Base-by-base conservation (phyloP, 2,797 vertebrate genomes). In the Rhinatrema bivittatum region DNA sequence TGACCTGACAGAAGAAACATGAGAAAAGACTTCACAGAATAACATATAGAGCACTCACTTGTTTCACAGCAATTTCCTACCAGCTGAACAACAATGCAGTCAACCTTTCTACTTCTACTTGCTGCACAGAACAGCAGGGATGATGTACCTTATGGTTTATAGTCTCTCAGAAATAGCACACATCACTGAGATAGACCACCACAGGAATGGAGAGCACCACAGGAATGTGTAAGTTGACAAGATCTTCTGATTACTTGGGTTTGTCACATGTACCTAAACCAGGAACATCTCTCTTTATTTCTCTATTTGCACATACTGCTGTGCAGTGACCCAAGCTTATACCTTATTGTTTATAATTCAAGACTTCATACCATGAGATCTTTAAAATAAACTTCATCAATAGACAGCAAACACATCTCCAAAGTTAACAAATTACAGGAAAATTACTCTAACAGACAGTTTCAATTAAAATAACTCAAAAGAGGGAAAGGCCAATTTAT, bases 111-210 rank as follows among this genome's bases (percentile, higher is more conserved):
- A 53, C 35, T 62, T 38, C 62, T 41, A 26, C 37, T 65, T 51
- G 28, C 33, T 51, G 57, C 41, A 55, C 50, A 39, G 65, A 71
- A 53, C 46, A 74, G 62, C 63, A 50, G 71, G 69, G 56, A 68
- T 63, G 68, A 63, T 41, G 54, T 68, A 65, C 49, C 56, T 44
- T 50, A 50, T 63, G 64, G 54, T 68, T 65, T 49, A 52, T 56
- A n/a, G n/a, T n/a, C n/a, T n/a, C 25, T 73, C 62, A 60, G 62
- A 71, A 73, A 69, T 62, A 72, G 69, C 47, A 42, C 58, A 73
- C 54, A 65, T 55, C 67, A 59, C 19, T 59, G 53, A 60, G 65
- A 57, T 25, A 23, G 10, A 38, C n/a, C 53, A 53, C n/a, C n/a
- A n/a, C n/a, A n/a, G n/a, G n/a, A n/a, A n/a, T n/a, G n/a, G 40